Evolutionary conservation across 2,888 invertebrate genomes (phyloP).

Genomic region (Glomeris marginata): DNA sequence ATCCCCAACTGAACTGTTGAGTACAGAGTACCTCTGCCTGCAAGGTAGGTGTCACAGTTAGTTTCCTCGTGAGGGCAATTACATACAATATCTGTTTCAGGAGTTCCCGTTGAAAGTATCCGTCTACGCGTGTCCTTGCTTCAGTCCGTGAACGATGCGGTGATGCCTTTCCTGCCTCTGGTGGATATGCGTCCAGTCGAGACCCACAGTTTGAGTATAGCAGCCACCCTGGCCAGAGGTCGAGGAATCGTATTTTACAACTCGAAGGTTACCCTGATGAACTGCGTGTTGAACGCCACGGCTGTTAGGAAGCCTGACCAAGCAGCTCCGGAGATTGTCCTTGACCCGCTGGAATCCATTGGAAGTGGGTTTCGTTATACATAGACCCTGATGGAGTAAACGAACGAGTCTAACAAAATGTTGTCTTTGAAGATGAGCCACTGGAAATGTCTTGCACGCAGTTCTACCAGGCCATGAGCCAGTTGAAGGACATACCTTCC

Average conservation of each 20-base stretch:
- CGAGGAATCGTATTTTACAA: conserved; percentile 26
- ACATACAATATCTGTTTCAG: conserved; percentile 22
- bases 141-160: conserved; percentile 26
- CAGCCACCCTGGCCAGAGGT: conserved; percentile 22
- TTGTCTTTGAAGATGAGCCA: conserved; percentile 17
- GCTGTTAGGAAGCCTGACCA: conserved; percentile 28
- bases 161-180: conserved; percentile 27
- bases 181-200: conserved; percentile 25
- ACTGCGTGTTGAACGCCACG: conserved; percentile 27
- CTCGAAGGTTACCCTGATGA: conserved; percentile 25
- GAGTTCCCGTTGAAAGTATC: conserved; percentile 26
- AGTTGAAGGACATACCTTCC: conserved; percentile 26
- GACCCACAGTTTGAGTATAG: conserved; percentile 24
- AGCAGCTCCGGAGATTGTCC: conserved; percentile 28
- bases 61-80: too few species aligned
- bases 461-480: conserved; percentile 28
- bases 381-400: too few species aligned
- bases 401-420: too few species aligned
- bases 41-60: conserved; percentile 25
- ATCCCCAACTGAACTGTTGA: conserved; percentile 22
- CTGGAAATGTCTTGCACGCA: conserved; percentile 19
- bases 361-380: conserved; percentile 23
- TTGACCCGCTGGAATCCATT: conserved; percentile 29
- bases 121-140: conserved; percentile 26
- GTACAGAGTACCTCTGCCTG: conserved; percentile 22